Evolutionary conservation across 2,888 invertebrate species (phyloP), one percentile per base, ranked within the genome.

Genomic region (Leucozona laternaria): DNA sequence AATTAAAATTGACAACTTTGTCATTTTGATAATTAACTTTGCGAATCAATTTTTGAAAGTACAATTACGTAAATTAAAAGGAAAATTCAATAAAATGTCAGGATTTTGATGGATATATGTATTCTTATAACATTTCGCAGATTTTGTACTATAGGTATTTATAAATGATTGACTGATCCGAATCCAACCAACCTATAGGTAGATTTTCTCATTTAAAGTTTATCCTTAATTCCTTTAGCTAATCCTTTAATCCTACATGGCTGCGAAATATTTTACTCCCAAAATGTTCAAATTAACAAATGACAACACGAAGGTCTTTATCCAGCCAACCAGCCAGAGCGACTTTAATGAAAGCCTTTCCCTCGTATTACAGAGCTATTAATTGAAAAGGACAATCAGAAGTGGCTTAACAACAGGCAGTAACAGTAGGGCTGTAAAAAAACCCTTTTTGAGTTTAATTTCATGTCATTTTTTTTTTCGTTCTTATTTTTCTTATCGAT

Each of bases 341-440:
- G 7, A 48, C 20, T 66, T 20, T 50, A 66, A 66, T 66, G 20
- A 48, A 66, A 66, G 31, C 15, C 66, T 66, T 17, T 66, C 1
- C 5, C 20, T 48, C 20, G 31, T 15, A 17, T 40, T n/a, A 40
- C 40, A 43, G 4, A 45, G 45, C 64, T 64, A 45, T 66, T 66
- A 48, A 48, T 66, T 48, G 48, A 66, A 66, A 66, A 66, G 66
- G 66, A 66, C 66, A 66, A 20, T 66, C 48, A 34, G 20, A 22
- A 31, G 66, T 66, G 20, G 48, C 48, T 31, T 48, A 20, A 66
- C 66, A 34, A 50, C 31, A 45, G 11, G 34, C 34, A 34, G 11
- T 31, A 20, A 20, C 45, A 45, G 60, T 40, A 62, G n/a, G 37
- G 60, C 43, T 43, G n/a, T 11, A n/a, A 17, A 48, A 45, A 45